phyloP scores from a whole-genome alignment of 2,888 invertebrate genomes.

The Sinohyriopsis cumingii region DNA sequence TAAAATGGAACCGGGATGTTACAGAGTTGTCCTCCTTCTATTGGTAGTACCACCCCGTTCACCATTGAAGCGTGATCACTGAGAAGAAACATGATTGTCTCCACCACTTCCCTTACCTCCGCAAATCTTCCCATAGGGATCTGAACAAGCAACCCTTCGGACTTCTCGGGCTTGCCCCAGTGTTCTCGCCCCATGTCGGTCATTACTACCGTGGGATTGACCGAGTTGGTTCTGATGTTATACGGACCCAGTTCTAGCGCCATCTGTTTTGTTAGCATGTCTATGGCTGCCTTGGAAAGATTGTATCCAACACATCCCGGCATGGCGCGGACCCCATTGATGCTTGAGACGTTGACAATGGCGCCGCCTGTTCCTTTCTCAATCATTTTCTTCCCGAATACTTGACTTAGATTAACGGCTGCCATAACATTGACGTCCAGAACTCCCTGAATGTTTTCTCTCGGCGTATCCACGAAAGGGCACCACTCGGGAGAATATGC shows the following conservation, averaged over 20 bases:
- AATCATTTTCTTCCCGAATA: constrained; percentile 10
- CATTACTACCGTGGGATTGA: constrained; percentile 94
- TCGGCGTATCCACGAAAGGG: constrained; percentile 6
- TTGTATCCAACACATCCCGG: not conserved
- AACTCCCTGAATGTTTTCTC: constrained; percentile 72
- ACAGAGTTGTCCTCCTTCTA: not conserved
- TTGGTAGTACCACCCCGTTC: not conserved
- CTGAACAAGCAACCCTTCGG: constrained; percentile 80
- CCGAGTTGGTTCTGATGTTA: constrained; percentile 86
- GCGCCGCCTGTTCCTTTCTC: constrained; percentile 7
- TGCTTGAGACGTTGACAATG: constrained; percentile 14
- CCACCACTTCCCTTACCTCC: constrained; percentile 75
- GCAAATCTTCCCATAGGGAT: constrained; percentile 85
- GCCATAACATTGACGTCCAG: constrained; percentile 10
- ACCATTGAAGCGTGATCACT: constrained; percentile 1
- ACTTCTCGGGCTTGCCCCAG: constrained; percentile 86
- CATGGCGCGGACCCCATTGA: constrained; percentile 1
- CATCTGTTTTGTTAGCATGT: constrained; percentile 11
- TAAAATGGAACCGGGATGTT: too few species aligned
- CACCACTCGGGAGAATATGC: constrained; percentile 66
- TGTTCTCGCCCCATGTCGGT: constrained; percentile 85
- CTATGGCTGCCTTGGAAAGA: constrained; percentile 6
- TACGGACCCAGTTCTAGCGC: constrained; percentile 5
- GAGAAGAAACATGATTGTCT: not conserved
- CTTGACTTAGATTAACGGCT: constrained; percentile 14